Percentiles rank a stretch among this genome's conserved stretches.
Evolutionary conservation across 2,888 invertebrate species (phyloP).

Genomic region (Dicranocentrus wangi): DNA sequence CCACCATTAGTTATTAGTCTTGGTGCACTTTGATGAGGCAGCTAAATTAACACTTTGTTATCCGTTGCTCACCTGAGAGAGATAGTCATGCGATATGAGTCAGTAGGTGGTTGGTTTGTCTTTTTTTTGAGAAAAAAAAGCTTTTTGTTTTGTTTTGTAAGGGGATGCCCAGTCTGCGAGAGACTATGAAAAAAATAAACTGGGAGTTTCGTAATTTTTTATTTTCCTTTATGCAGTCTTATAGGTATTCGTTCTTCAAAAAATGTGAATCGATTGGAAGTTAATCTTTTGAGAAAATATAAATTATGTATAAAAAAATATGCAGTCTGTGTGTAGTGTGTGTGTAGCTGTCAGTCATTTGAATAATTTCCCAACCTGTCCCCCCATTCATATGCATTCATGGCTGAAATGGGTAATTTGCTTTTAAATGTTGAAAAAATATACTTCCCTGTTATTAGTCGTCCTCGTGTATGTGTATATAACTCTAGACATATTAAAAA

Average conservation of each 20-base stretch:
- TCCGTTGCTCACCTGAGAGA: neutral
- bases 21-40: conserved; percentile 9
- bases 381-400: neutral
- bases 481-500: too few species aligned
- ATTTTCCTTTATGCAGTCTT: too few species aligned
- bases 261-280: too few species aligned
- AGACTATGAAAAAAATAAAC: too few species aligned
- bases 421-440: neutral
- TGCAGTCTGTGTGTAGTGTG: too few species aligned
- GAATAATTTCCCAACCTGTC: neutral
- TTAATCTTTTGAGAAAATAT: too few species aligned
- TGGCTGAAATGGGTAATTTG: conserved; percentile 4
- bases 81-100: conserved; percentile 38
- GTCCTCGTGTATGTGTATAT: too few species aligned
- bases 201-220: too few species aligned
- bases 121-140: conserved; percentile 8
- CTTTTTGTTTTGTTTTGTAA: too few species aligned
- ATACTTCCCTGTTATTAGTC: neutral
- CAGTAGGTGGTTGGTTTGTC: conserved; percentile 33
- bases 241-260: conserved; percentile 25
- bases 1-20: conserved; percentile 43
- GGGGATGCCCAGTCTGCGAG: too few species aligned
- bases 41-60: conserved; percentile 50
- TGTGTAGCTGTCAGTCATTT: conserved; percentile 5
- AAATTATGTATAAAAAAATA: too few species aligned